Evolutionary conservation across 2,113 vertebrate species (phyloP), one percentile per base, ranked within the genome.

Genomic region (Neodontobutis hainanensis): DNA sequence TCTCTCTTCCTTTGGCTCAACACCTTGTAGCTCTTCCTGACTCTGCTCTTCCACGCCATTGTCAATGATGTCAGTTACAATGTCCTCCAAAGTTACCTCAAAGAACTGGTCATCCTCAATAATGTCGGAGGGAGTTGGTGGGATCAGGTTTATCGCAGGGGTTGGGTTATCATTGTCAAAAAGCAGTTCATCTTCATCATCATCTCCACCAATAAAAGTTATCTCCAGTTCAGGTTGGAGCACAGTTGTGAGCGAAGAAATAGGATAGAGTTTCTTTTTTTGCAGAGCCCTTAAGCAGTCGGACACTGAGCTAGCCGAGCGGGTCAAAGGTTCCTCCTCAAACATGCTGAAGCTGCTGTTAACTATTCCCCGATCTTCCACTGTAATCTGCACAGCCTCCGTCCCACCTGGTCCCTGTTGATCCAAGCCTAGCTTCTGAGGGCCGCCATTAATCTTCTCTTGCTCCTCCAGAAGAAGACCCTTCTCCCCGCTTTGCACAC

Each of bases 71-170:
- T 84, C 65, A 2, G 59, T 38, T 50, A 70, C 52, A 47, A 77
- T 81, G 12, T 88, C 90, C 50, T 90, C 91, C 5, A 81, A 90
- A 52, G 80, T 88, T 1, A 72, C 73, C 60, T 92, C 87, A 48
- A 94, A 93, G 83, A 93, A 93, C 67, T 83, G 91, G 53, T 89
- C 88, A 2, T 90, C 83, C 0, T 87, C 76, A 1, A 85, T 62
- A 1, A 90, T 47, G 7, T 89, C 88, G 2, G 88, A 93, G 35
- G 92, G 92, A 15, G 91, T 93, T 8, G 92, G 90, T 8, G 93
- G 92, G 62, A 93, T 93, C 48, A 94, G 73, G 58, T 92, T 88
- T 56, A 94, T 93, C 43, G 82, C 65, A 8, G 91, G 92, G 32
- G 75, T 76, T 9, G 48, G 73, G 1, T 65, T 78, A 45, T 59